phyloP scores from a whole-genome alignment of 2,888 invertebrate species.

The Synergus umbraculus region DNA sequence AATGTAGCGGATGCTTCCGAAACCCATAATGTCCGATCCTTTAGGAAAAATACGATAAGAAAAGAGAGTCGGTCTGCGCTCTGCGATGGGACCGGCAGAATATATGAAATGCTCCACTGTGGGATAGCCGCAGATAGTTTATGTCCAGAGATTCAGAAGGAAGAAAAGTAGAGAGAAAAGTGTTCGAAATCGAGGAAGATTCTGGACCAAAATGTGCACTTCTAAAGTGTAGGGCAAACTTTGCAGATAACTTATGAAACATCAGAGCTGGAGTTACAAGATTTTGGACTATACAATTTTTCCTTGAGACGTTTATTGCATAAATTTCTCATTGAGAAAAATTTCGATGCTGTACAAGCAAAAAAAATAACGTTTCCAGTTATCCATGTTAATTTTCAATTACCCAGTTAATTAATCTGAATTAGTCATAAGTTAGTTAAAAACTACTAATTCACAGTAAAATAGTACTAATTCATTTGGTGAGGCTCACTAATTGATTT shows the following conservation, averaged over 20 bases:
- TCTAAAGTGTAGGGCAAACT: slow-evolving; percentile 12
- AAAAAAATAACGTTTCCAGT: too few species aligned
- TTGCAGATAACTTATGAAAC: background rate
- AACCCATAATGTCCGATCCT: slow-evolving; percentile 63
- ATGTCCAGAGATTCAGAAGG: slow-evolving; percentile 16
- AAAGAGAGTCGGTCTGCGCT: slow-evolving; percentile 45
- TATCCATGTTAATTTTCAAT: too few species aligned
- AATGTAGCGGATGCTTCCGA: slow-evolving; percentile 63
- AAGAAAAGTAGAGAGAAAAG: slow-evolving; percentile 23
- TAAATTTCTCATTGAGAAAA: background rate
- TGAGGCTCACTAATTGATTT: too few species aligned
- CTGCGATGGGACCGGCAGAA: slow-evolving; percentile 25
- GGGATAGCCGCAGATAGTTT: slow-evolving; percentile 27
- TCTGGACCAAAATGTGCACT: slow-evolving; percentile 15
- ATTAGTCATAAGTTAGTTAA: too few species aligned
- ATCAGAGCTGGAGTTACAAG: background rate
- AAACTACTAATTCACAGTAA: too few species aligned
- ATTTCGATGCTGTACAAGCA: too few species aligned
- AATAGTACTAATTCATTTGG: too few species aligned
- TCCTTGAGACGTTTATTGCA: background rate
- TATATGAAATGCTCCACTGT: slow-evolving; percentile 15
- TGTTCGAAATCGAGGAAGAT: background rate
- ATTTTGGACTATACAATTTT: background rate
- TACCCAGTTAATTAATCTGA: too few species aligned
- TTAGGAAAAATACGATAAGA: slow-evolving; percentile 58